Percentiles rank a stretch among this genome's conserved stretches.
Conservation (phyloP, 2,797 vertebrate genomes). For the Rhinophrynus dorsalis region DNA sequence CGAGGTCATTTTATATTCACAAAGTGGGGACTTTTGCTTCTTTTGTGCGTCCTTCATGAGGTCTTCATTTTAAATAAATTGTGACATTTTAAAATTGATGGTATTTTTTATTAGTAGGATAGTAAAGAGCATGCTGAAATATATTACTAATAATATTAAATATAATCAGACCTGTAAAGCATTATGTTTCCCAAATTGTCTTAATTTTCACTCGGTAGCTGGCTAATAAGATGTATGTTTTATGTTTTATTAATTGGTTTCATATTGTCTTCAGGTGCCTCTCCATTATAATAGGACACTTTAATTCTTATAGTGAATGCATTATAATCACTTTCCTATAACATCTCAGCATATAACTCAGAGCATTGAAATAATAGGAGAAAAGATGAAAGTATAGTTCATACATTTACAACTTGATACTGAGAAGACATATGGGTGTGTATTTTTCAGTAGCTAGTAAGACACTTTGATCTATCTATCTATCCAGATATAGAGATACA, state of each 20-base stretch:
- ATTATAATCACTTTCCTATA: too few species aligned
- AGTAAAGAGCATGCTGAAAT: constrained; percentile 13
- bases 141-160: constrained; percentile 29
- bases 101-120: not conserved
- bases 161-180: constrained; percentile 9
- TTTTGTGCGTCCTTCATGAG: not conserved
- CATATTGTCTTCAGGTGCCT: constrained; percentile 5
- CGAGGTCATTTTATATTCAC: not conserved
- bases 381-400: too few species aligned
- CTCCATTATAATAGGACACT: not conserved
- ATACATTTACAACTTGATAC: too few species aligned
- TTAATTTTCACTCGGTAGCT: constrained; percentile 19
- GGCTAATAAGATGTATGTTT: not conserved
- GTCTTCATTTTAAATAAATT: constrained; percentile 4
- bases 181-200: constrained; percentile 20
- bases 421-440: too few species aligned
- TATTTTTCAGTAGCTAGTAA: too few species aligned
- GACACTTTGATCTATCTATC: too few species aligned
- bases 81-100: constrained; percentile 7
- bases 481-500: too few species aligned
- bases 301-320: too few species aligned
- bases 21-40: not conserved
- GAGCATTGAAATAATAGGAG: too few species aligned
- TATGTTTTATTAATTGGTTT: constrained; percentile 18
- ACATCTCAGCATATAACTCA: too few species aligned